Evolutionary conservation across 2,888 invertebrate genomes (phyloP), one percentile per base, ranked within the genome.

Genomic region (Eumerus sabulonum): DNA sequence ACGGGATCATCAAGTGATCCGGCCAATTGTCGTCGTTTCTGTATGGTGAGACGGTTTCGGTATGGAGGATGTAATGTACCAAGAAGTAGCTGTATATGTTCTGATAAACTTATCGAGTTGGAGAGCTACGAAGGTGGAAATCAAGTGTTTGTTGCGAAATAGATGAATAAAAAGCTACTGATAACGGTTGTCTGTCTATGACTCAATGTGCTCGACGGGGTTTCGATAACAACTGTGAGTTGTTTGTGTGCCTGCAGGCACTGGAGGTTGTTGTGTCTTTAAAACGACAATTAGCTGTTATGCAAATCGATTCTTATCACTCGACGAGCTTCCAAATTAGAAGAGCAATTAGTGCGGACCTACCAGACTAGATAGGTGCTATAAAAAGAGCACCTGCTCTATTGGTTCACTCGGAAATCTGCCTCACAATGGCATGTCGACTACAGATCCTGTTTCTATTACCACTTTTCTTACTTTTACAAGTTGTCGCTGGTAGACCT

Each of bases 11-110:
- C 57, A 9, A 36, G 36, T 14, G 70, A 76, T 35, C 14, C 50
- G 27, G 7, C 48, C 17, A 36, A 51, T 3, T 76, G 76, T 13
- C 48, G 45, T 11, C 16, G 70, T 4, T 70, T 70, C 35, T 76
- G 76, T 13, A 35, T 36, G 9, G 36, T 18, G 13, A 64, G 50
- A 44, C 45, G 53, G 4, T 71, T 48, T 14, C 1, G 1, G 0
- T 13, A 48, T 38, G 27, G 70, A 16, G 70, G 76, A 9, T 76
- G 76, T 9, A 64, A 70, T 16, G 42, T 42, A 12, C 56, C 48
- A 1, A 44, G 27, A 18, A 53, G 53, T 9, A 19, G 35, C 13
- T 76, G 70, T 14, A 60, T 76, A 42, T 76, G 76, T 19, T 57
- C 76, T 0, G 64, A 76, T n/a, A 57, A 19, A 18, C 9, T 7